Evolutionary conservation across 2,797 vertebrate genomes (phyloP).

Genomic region (Neosilurus mollespiculum): DNA sequence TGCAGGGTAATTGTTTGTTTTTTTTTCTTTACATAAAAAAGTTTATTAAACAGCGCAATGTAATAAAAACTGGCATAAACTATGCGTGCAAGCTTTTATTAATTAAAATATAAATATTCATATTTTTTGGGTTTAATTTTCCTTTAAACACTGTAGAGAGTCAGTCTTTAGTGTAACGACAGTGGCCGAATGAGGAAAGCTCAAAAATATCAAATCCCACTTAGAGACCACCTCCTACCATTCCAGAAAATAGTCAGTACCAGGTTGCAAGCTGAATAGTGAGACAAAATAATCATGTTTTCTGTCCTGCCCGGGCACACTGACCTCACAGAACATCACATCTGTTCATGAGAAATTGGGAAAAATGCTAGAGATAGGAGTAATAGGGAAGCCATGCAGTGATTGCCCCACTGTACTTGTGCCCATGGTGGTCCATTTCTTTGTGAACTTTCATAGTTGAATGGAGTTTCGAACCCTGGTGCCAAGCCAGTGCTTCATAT

Average conservation of each 20-base stretch:
- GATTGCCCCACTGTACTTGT: slow-evolving; percentile 5
- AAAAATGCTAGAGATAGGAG: neutral
- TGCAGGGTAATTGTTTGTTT: too few relatives aligned
- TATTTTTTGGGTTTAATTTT: too few relatives aligned
- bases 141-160: neutral
- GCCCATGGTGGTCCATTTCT: neutral
- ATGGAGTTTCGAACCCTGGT: neutral
- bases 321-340: slow-evolving; percentile 1
- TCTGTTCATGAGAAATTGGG: neutral
- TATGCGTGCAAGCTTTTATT: too few relatives aligned
- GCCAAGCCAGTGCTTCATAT: neutral
- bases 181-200: neutral
- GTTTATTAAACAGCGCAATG: too few relatives aligned
- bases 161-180: neutral
- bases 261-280: slow-evolving; percentile 14
- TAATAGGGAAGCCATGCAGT: slow-evolving; percentile 13
- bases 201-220: neutral
- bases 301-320: neutral
- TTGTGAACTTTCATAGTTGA: neutral
- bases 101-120: too few relatives aligned
- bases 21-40: too few relatives aligned
- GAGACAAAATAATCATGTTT: neutral
- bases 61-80: too few relatives aligned
- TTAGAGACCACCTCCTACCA: neutral
- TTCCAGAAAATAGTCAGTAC: neutral